Evolutionary conservation across 2,797 vertebrate genomes (phyloP).

Genomic region (Lacerta viridis): DNA sequence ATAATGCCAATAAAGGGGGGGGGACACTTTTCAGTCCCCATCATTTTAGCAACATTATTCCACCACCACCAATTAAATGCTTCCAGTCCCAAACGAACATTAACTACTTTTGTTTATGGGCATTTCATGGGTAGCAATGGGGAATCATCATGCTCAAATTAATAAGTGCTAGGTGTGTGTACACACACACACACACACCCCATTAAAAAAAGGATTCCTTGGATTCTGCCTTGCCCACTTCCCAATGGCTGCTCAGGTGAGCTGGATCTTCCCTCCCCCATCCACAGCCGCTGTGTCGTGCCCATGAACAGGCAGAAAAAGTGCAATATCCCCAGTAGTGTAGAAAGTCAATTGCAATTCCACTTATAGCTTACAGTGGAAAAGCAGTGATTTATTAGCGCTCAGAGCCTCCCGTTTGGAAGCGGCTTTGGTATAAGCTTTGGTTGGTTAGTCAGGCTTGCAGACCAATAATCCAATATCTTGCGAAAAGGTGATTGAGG

Average conservation of each 20-base stretch:
- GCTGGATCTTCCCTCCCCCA: not conserved
- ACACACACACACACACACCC: too few species aligned
- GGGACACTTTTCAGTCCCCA: not conserved
- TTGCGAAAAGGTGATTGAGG: not conserved
- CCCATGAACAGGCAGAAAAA: not conserved
- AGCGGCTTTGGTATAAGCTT: not conserved
- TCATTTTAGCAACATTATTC: not conserved
- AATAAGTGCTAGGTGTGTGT: not conserved
- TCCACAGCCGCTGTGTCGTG: not conserved
- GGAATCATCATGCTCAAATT: not conserved
- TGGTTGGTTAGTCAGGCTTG: not conserved
- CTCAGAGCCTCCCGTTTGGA: not conserved
- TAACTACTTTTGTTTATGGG: not conserved
- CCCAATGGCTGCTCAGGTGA: not conserved
- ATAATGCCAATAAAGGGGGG: not conserved
- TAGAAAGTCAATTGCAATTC: not conserved
- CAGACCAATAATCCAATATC: not conserved
- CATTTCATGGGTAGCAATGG: not conserved
- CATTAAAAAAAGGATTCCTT: not conserved
- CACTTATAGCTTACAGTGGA: not conserved
- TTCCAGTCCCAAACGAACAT: not conserved
- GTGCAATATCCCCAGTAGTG: not conserved
- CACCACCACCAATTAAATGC: not conserved
- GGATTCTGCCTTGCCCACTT: not conserved
- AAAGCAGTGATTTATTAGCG: not conserved